These are phyloP conservation scores for Ophion ventricosus DNA, from an alignment of 2,888 invertebrate species.

Conservation along the genomic window DNA sequence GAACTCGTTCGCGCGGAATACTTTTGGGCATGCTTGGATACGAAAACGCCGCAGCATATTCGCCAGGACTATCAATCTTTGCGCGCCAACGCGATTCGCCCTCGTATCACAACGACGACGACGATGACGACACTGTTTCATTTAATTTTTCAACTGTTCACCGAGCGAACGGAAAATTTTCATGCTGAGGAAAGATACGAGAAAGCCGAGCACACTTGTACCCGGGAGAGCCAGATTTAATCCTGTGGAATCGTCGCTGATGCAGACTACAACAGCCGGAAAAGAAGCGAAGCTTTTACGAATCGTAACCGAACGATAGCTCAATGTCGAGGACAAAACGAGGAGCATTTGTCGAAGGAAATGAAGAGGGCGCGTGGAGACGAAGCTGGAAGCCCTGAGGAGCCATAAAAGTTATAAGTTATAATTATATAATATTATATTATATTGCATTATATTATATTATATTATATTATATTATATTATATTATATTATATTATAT, in stretches of 20 bases:
- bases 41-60: conserved; percentile 1
- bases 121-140: conserved; percentile 61
- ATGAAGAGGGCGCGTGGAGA: conserved; percentile 26
- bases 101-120: conserved; percentile 61
- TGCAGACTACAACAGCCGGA: conserved; percentile 56
- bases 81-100: conserved; percentile 66
- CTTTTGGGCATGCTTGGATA: not conserved
- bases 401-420: not conserved
- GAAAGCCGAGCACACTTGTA: conserved; percentile 27
- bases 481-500: not conserved
- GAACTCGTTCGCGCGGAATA: not conserved
- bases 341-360: conserved; percentile 71
- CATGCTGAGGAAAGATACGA: conserved; percentile 2
- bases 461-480: not conserved
- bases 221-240: conserved; percentile 65
- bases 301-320: conserved; percentile 74
- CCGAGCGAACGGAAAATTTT: conserved; percentile 62
- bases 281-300: conserved; percentile 68
- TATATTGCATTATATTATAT: not conserved
- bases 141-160: conserved; percentile 75
- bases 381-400: conserved; percentile 6
- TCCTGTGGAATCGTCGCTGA: conserved; percentile 73
- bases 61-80: not conserved
- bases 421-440: not conserved
- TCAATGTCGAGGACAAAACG: conserved; percentile 74